Base-by-base conservation (phyloP, 2,797 vertebrate species). In the Characodon lateralis region DNA sequence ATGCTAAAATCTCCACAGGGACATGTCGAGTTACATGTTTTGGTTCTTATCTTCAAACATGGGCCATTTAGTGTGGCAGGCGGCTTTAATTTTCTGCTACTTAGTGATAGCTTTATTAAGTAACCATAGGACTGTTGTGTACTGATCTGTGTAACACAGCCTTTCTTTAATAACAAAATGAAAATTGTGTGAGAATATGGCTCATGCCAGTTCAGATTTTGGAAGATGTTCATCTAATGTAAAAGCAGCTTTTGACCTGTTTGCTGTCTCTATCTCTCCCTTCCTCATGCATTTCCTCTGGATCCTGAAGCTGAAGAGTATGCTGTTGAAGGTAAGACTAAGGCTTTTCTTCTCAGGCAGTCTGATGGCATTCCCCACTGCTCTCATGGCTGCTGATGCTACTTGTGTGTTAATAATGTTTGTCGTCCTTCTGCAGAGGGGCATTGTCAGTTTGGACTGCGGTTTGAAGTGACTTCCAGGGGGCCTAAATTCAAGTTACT, bases 391-490 rank as follows among this genome's bases (percentile, higher is more conserved):
- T 86, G 89, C 83, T 68, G 88, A 90, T 82, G 85, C 83, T 80
- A 85, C 91, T 85, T 83, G 88, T 89, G 83, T 88, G 77, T 83
- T 81, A 83, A 86, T 81, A 81, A 86, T 85, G 53, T 87, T 6
- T 87, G 86, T 65, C 81, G 89, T 95, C 89, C 87, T 74, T 92
- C 61, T 77, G 80, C 71, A 68, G 91, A 90, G 91, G 92, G 83
- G 91, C 93, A 93, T 95, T 94, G 93, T 95, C 93, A 91, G 92
- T 90, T 95, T 96, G 95, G 95, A 96, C 95, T 96, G 95, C 95
- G 95, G 95, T 96, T 96, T 86, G 79, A 90, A 80, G 90, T 92
- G 93, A 96, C 95, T 88, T 90, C 79, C 89, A 88, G 85, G 94
- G 94, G 94, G 88, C 89, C 81, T 91, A 91, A 94, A 93, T 91